Percentiles rank a stretch among this genome's conserved stretches.
Evolutionary conservation across 2,113 vertebrate genomes (phyloP).

Genomic region (Potamarius usumacintae): DNA sequence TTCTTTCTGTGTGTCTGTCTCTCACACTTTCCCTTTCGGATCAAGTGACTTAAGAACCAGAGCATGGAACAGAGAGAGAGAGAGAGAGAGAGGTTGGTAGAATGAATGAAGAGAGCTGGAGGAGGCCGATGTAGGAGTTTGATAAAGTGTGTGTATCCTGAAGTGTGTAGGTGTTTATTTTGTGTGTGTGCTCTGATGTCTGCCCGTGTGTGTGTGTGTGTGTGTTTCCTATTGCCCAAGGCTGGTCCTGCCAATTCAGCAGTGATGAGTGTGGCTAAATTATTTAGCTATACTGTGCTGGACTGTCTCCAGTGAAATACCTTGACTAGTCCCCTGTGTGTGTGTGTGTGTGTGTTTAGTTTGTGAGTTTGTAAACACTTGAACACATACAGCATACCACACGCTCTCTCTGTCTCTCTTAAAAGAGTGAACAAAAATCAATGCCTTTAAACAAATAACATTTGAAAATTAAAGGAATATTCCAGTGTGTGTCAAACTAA

Average conservation of each 20-base stretch:
- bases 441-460: not conserved
- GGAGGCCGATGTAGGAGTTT: slow-evolving; percentile 51
- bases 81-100: slow-evolving; percentile 29
- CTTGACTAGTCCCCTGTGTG: slow-evolving; percentile 35
- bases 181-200: slow-evolving; percentile 34
- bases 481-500: not conserved
- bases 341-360: not conserved
- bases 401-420: not conserved
- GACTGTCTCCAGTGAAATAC: slow-evolving; percentile 47
- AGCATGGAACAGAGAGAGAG: slow-evolving; percentile 25
- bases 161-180: slow-evolving; percentile 52
- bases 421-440: not conserved
- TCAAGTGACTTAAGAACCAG: slow-evolving; percentile 30
- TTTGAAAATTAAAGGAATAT: not conserved
- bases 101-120: slow-evolving; percentile 47
- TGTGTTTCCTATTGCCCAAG: slow-evolving; percentile 22
- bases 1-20: not conserved
- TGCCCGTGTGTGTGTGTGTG: slow-evolving; percentile 4
- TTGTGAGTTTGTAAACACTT: not conserved
- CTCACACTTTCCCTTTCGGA: slow-evolving; percentile 7
- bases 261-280: slow-evolving; percentile 48
- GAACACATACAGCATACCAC: not conserved
- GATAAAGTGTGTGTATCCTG: slow-evolving; percentile 53
- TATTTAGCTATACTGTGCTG: slow-evolving; percentile 51
- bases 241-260: slow-evolving; percentile 45